Base-by-base conservation (phyloP, 2,888 invertebrate genomes). In the Apodemia mormo region DNA sequence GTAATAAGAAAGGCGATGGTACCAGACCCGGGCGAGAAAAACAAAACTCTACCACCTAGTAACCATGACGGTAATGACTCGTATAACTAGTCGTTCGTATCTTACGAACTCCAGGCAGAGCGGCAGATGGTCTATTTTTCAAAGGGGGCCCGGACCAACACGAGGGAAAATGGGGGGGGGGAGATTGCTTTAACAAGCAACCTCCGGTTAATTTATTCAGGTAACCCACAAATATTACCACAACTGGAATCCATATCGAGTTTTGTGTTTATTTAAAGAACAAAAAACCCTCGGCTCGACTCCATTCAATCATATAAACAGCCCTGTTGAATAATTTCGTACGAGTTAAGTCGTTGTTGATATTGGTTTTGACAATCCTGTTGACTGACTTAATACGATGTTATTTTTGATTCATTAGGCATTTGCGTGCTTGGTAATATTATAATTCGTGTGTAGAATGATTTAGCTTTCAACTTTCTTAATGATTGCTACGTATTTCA, bases 271-370 rank as follows among this genome's bases (percentile, higher is more conserved):
- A 49, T 64, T 45, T 64, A 68, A 68, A 52, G 64, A 68, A 68
- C 68, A 68, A 45, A 64, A 68, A 68, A 52, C 45, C 33, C 49
- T 43, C 54, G 68, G 29, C 29, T 30, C 49, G 68, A 65, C 68
- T 65, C 58, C 58, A 68, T 68, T 68, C 64, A 68, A 68, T 65
- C 68, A 68, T 65, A 68, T 52, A 37, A 30, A 68, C 68, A 68
- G 64, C 52, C 49, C 68, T 68, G 52, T 22, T 43, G 68, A 68
- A 68, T 68, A 52, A 68, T 68, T 68, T 68, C 52, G 68, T 56
- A 43, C 52, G 64, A 37, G 37, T 52, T 45, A 68, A 68, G 64
- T 68, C 61, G 37, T 49, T 61, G 43, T 66, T 40, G 68, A 68
- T 68, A 64, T 68, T 68, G 68, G 68, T 68, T 68, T 68, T 52